Percentiles rank a stretch among this genome's conserved stretches.
Conservation (phyloP, 1,140 invertebrate species). For the Aphaenogaster ashmeadi region DNA sequence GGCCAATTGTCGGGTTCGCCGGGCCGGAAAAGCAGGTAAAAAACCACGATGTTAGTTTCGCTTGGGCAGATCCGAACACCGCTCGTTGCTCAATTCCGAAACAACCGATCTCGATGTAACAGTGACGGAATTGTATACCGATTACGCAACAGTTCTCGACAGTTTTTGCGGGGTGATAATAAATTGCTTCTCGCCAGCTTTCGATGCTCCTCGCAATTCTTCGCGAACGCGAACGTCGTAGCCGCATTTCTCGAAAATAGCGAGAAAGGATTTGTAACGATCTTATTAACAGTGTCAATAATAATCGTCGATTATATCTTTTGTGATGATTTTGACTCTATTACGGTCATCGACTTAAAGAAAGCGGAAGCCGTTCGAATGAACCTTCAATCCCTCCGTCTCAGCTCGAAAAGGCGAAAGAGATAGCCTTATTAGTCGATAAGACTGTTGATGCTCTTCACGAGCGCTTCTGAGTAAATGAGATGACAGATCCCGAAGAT, state of each 20-base stretch:
- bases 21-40: constrained; percentile 49
- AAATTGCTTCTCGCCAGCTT: constrained; percentile 24
- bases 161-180: constrained; percentile 45
- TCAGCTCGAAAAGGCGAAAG: constrained; percentile 40
- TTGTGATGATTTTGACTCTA: constrained; percentile 54
- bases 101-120: constrained; percentile 36
- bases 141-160: constrained; percentile 32
- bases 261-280: neutral
- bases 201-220: constrained; percentile 16
- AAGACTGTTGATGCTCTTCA: constrained; percentile 35
- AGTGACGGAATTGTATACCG: constrained; percentile 14
- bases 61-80: constrained; percentile 37
- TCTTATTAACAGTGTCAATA: neutral
- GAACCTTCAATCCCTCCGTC: constrained; percentile 66
- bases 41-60: constrained; percentile 53
- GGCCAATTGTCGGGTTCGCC: constrained; percentile 32
- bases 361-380: constrained; percentile 70
- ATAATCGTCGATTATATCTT: neutral
- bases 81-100: constrained; percentile 50
- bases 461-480: constrained; percentile 48
- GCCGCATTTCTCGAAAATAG: neutral
- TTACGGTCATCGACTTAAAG: constrained; percentile 79
- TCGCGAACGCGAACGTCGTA: neutral
- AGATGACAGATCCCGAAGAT: constrained; percentile 54
- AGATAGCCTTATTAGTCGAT: constrained; percentile 31